Conservation (phyloP, 1,140 invertebrate genomes). For the Tetramorium parvispinum region DNA sequence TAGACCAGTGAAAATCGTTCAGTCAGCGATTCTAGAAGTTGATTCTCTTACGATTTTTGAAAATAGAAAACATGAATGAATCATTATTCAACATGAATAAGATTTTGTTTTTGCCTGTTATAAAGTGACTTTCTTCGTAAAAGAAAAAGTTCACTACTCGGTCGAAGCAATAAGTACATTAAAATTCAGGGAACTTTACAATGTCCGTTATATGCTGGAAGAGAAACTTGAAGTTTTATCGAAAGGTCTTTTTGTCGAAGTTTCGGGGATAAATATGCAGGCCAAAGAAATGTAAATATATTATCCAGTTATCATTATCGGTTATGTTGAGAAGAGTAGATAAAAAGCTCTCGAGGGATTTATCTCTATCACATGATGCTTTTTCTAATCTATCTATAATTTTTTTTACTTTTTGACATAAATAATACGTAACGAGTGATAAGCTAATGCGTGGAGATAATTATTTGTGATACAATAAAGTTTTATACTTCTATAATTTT, state of each 20-base stretch:
- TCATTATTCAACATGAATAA: background rate
- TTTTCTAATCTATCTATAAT: background rate
- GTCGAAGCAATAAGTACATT: background rate
- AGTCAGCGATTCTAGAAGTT: background rate
- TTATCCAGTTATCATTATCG: constrained; percentile 1
- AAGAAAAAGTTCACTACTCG: background rate
- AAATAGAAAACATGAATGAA: background rate
- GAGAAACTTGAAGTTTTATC: background rate
- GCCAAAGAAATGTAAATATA: constrained; percentile 21
- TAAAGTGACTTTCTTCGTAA: background rate
- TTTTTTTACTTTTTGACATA: background rate
- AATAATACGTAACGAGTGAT: background rate
- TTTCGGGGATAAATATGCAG: background rate
- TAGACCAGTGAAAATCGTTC: background rate
- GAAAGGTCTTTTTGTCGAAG: background rate
- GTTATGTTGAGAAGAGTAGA: background rate
- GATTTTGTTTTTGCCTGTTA: background rate
- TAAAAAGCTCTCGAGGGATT: background rate
- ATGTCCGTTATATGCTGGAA: background rate
- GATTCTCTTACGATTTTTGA: constrained; percentile 3
- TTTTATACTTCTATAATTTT: background rate
- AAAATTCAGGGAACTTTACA: background rate
- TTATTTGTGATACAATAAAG: background rate
- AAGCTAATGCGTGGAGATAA: background rate
- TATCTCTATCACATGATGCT: background rate